Conservation (phyloP, 2,113 vertebrate species). For the Cyprinodon tularosa region DNA sequence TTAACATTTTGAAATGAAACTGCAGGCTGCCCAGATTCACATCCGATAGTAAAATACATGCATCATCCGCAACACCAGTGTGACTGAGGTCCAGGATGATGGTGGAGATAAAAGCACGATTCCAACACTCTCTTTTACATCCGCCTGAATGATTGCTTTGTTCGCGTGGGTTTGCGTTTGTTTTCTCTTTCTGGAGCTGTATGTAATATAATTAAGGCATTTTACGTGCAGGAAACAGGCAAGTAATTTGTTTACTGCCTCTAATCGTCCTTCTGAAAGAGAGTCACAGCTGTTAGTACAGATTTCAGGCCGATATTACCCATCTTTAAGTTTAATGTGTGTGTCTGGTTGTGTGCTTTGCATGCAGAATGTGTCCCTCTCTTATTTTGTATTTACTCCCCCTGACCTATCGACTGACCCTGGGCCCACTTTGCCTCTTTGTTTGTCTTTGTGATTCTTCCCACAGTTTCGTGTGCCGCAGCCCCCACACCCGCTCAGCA, state of each 20-base stretch:
- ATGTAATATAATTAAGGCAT: slow-evolving; percentile 49
- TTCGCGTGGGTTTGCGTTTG: slow-evolving; percentile 28
- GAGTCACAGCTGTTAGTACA: neutral
- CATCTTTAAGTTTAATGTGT: neutral
- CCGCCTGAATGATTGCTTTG: slow-evolving; percentile 1
- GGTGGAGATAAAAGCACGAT: slow-evolving; percentile 8
- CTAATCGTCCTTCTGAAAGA: slow-evolving; percentile 3
- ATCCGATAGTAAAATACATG: neutral
- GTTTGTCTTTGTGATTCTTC: slow-evolving; percentile 50
- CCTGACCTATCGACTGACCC: slow-evolving; percentile 54
- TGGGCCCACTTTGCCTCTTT: slow-evolving; percentile 46
- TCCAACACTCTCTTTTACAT: neutral
- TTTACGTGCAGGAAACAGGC: slow-evolving; percentile 31
- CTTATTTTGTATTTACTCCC: slow-evolving; percentile 35
- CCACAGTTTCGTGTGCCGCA: slow-evolving; percentile 80
- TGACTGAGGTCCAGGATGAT: neutral
- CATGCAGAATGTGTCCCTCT: slow-evolving; percentile 1
- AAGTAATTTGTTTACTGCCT: slow-evolving; percentile 39
- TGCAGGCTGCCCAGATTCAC: neutral
- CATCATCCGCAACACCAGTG: neutral
- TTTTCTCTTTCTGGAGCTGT: slow-evolving; percentile 28
- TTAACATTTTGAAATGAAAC: neutral
- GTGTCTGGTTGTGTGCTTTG: neutral
- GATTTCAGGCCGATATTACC: slow-evolving; percentile 12
- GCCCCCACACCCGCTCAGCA: slow-evolving; percentile 71